phyloP scores from a whole-genome alignment of 2,113 vertebrate genomes.

The Labeo catla region DNA sequence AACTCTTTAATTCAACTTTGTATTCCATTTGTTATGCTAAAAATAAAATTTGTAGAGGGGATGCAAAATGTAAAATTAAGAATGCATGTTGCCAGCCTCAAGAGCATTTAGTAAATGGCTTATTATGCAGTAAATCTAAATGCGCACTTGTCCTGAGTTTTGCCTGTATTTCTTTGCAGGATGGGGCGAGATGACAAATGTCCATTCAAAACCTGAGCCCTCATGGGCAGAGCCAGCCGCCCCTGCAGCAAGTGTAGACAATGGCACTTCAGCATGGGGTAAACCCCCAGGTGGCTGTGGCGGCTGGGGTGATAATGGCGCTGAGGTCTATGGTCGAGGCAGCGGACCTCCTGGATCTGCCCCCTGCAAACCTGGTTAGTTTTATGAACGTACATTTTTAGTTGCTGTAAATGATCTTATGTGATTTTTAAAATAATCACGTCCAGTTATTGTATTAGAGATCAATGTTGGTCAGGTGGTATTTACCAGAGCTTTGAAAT shows the following conservation, averaged over 20 bases:
- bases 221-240: conserved; percentile 88
- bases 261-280: conserved; percentile 93
- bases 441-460: neutral
- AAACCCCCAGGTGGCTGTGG: conserved; percentile 82
- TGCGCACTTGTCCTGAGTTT: neutral
- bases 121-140: neutral
- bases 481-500: neutral
- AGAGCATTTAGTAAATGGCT: neutral
- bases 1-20: neutral
- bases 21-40: neutral
- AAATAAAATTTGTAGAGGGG: neutral
- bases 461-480: neutral
- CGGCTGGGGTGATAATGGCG: conserved; percentile 85
- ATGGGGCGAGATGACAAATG: conserved; percentile 89
- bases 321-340: conserved; percentile 85
- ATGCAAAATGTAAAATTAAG: neutral
- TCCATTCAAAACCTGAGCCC: conserved; percentile 86
- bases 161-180: conserved; percentile 69
- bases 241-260: conserved; percentile 85
- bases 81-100: neutral
- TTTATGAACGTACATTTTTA: neutral
- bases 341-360: conserved; percentile 81
- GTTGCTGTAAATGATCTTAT: neutral
- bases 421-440: neutral
- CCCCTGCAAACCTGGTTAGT: conserved; percentile 93